phyloP scores from a whole-genome alignment of 2,797 vertebrate species.

The Enteromius trimaculatus region DNA sequence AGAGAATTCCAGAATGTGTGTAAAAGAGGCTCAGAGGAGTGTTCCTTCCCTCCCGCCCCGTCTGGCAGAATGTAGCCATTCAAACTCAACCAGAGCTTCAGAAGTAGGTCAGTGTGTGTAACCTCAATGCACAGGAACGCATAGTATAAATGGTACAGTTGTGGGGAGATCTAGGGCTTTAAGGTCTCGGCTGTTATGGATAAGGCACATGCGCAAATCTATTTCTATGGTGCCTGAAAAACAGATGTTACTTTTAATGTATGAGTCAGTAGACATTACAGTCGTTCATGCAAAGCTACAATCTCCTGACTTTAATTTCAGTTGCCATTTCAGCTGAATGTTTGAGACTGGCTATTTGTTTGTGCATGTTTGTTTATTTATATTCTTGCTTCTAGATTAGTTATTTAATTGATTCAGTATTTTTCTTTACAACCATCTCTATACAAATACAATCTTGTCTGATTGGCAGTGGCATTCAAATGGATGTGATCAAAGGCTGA shows the following conservation, averaged over 20 bases:
- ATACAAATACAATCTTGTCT: neutral
- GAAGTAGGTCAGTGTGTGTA: conserved; percentile 50
- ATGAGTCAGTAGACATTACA: neutral
- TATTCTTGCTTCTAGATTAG: neutral
- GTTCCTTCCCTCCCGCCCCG: neutral
- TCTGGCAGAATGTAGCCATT: conserved; percentile 33
- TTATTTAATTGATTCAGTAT: neutral
- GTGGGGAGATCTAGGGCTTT: conserved; percentile 1
- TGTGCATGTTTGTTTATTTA: neutral
- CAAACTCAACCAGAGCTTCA: neutral
- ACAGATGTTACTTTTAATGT: neutral
- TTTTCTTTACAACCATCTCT: neutral
- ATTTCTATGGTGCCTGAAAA: neutral
- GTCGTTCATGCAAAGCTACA: neutral
- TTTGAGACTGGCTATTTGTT: neutral
- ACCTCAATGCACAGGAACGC: conserved; percentile 8
- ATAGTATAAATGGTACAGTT: neutral
- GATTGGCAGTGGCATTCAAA: neutral
- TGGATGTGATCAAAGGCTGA: neutral
- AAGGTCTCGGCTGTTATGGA: neutral
- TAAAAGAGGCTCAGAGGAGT: neutral
- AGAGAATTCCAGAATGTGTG: conserved; percentile 26
- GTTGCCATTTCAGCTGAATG: too few relatives aligned
- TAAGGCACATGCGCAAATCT: neutral
- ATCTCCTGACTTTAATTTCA: neutral